Evolutionary conservation across 2,888 invertebrate species (phyloP).

Genomic region (Macrophya annulata): DNA sequence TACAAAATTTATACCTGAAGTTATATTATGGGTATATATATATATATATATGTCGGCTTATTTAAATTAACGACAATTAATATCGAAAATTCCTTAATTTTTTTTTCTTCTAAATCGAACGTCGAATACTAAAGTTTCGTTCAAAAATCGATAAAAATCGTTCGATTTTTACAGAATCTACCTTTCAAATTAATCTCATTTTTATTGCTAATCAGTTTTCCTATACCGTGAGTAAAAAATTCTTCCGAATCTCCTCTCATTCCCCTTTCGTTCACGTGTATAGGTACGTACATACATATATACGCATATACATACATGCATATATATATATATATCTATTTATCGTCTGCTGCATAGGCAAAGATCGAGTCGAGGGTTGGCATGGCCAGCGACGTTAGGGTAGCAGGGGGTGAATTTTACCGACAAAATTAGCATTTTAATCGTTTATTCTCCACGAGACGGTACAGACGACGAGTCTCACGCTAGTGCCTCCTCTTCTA

Average conservation of each 20-base stretch:
- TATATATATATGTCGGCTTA: not conserved
- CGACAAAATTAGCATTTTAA: conserved; percentile 71
- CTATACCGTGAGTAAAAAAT: not conserved
- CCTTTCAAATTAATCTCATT: not conserved
- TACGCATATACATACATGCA: not conserved
- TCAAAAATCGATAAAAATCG: not conserved
- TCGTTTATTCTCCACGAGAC: conserved; percentile 66
- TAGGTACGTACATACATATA: not conserved
- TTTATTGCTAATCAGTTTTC: not conserved
- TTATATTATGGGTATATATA: no score
- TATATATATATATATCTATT: not conserved
- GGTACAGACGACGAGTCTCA: conserved; percentile 59
- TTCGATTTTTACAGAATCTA: not conserved
- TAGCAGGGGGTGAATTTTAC: conserved; percentile 55
- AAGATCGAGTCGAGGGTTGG: conserved; percentile 19
- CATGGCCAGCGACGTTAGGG: conserved; percentile 9
- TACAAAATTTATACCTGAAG: no score
- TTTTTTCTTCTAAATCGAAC: not conserved
- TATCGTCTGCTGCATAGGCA: conserved; percentile 39
- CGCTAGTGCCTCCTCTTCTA: conserved; percentile 3
- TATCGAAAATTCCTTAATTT: not conserved
- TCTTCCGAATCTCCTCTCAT: conserved; percentile 12
- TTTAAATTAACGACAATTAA: not conserved
- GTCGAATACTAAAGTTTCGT: not conserved
- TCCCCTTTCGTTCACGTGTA: not conserved